These are phyloP conservation scores for Calidris pygmaea DNA, from an alignment of 2,113 vertebrate species.

Conservation along the genomic window DNA sequence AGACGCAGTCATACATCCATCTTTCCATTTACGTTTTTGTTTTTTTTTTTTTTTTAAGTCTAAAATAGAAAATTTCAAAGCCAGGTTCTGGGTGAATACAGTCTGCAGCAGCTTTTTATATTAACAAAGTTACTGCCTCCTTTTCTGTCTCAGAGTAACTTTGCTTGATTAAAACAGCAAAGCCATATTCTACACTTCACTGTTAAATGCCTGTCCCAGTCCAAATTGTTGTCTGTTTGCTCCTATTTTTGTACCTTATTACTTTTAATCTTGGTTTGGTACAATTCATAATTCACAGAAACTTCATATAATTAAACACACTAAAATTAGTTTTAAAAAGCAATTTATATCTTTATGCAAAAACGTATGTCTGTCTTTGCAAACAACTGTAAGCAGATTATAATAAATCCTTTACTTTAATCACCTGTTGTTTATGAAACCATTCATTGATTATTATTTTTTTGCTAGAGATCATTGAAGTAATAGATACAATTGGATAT, in stretches of 20 bases:
- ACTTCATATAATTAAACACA: slow-evolving; percentile 82
- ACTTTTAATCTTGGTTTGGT: slow-evolving; percentile 84
- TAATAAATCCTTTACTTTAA: slow-evolving; percentile 87
- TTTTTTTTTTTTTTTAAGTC: neutral
- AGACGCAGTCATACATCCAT: slow-evolving; percentile 55
- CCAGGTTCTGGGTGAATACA: slow-evolving; percentile 66
- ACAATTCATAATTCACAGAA: slow-evolving; percentile 84
- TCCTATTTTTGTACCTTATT: slow-evolving; percentile 85
- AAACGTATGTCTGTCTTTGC: slow-evolving; percentile 85
- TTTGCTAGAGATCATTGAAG: slow-evolving; percentile 59
- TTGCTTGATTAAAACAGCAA: slow-evolving; percentile 79
- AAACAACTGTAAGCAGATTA: slow-evolving; percentile 85
- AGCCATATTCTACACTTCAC: slow-evolving; percentile 82
- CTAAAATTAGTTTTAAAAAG: slow-evolving; percentile 86
- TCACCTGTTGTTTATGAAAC: slow-evolving; percentile 77
- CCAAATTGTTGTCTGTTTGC: slow-evolving; percentile 81
- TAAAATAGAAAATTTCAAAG: slow-evolving; percentile 51
- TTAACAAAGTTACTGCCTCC: slow-evolving; percentile 79
- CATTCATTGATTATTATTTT: slow-evolving; percentile 73
- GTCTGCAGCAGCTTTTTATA: slow-evolving; percentile 77
- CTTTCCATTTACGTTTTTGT: neutral
- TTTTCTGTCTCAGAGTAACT: slow-evolving; percentile 78
- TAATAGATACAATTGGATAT: slow-evolving; percentile 59
- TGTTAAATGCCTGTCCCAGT: slow-evolving; percentile 82
- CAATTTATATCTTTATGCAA: slow-evolving; percentile 88